Percentiles rank a stretch among this genome's conserved stretches.
Evolutionary conservation across 2,797 vertebrate species (phyloP).

Genomic region (Paedocypris micromegethes): DNA sequence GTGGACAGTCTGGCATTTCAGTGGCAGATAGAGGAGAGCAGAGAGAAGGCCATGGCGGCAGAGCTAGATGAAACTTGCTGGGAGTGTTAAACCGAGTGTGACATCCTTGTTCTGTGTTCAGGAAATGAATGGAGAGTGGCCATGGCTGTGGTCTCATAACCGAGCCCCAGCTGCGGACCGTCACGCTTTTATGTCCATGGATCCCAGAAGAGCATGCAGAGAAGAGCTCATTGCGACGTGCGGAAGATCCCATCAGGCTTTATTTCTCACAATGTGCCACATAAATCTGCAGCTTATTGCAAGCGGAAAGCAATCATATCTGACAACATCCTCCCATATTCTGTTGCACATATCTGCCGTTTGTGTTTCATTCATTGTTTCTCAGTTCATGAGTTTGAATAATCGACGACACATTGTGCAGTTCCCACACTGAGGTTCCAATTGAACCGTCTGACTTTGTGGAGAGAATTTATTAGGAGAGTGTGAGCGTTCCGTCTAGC

Average conservation of each 20-base stretch:
- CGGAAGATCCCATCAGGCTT: constrained; percentile 13
- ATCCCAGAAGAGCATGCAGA: constrained; percentile 25
- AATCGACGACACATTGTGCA: constrained; percentile 13
- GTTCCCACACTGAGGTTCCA: constrained; percentile 18
- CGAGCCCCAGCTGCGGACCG: constrained; percentile 36
- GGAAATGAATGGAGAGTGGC: constrained; percentile 32
- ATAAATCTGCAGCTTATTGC: not conserved
- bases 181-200: constrained; percentile 37
- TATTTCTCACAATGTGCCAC: constrained; percentile 12
- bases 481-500: constrained; percentile 31
- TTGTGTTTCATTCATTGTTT: not conserved
- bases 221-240: constrained; percentile 16
- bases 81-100: constrained; percentile 42
- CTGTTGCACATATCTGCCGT: no score
- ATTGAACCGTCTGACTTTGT: constrained; percentile 22
- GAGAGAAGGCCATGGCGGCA: constrained; percentile 28
- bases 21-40: constrained; percentile 40
- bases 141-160: constrained; percentile 21
- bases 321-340: not conserved
- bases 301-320: not conserved
- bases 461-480: constrained; percentile 31
- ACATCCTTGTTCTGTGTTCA: constrained; percentile 36
- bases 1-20: constrained; percentile 47
- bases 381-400: not conserved
- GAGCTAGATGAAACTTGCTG: constrained; percentile 44